A percentile compares a stretch with the other conserved stretches of the same genome.
phyloP scores from a whole-genome alignment of 2,888 invertebrate genomes.

The Serripes groenlandicus region DNA sequence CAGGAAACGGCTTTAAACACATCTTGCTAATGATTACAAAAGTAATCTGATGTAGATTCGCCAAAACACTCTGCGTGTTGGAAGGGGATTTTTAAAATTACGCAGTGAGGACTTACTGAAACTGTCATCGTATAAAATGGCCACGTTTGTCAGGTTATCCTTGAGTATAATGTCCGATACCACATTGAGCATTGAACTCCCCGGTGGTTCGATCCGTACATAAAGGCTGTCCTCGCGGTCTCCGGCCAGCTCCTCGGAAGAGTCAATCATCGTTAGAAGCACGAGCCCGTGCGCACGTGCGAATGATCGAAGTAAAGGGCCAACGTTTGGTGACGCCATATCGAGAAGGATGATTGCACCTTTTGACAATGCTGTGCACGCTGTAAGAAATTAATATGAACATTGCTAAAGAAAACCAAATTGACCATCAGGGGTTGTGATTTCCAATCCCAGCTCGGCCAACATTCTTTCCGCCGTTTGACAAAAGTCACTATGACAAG shows the following conservation, averaged over 20 bases:
- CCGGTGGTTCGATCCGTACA: slow-evolving; percentile 66
- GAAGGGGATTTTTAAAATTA: too few relatives aligned
- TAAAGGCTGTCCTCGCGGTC: slow-evolving; percentile 50
- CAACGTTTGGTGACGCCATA: slow-evolving; percentile 75
- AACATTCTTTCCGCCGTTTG: too few relatives aligned
- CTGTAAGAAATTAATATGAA: slow-evolving; percentile 65
- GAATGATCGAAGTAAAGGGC: slow-evolving; percentile 77
- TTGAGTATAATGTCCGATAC: slow-evolving; percentile 93
- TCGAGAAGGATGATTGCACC: slow-evolving; percentile 77
- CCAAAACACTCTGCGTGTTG: too few relatives aligned
- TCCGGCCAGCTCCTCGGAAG: slow-evolving; percentile 49
- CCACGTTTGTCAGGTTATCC: slow-evolving; percentile 96
- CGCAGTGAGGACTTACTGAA: slow-evolving; percentile 93
- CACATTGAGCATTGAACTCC: slow-evolving; percentile 90
- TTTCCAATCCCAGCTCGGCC: too few relatives aligned
- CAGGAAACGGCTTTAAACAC: too few relatives aligned
- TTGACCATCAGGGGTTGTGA: too few relatives aligned
- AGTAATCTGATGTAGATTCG: too few relatives aligned
- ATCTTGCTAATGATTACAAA: too few relatives aligned
- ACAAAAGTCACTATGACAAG: too few relatives aligned
- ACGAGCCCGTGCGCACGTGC: slow-evolving; percentile 77
- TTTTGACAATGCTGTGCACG: slow-evolving; percentile 69
- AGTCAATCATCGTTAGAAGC: slow-evolving; percentile 78
- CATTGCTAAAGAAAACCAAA: not conserved
- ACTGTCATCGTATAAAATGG: slow-evolving; percentile 95